Conservation (phyloP, 2,888 invertebrate genomes). For the Eristalis pertinax region DNA sequence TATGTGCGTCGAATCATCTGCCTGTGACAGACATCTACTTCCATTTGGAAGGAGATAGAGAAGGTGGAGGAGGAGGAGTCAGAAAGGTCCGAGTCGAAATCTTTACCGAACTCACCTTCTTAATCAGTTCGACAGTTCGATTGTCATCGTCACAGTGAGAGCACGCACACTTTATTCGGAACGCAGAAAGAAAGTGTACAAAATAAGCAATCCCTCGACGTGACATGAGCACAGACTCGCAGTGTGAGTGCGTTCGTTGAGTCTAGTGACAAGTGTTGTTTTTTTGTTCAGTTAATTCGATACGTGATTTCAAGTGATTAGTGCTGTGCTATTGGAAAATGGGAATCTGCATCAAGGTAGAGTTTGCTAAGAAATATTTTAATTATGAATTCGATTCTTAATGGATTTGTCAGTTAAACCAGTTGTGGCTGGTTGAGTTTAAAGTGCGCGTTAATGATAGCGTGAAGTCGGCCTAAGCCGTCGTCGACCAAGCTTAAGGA, state of each 20-base stretch:
- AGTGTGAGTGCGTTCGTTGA: background rate
- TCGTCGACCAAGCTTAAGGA: background rate
- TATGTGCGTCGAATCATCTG: conserved; percentile 18
- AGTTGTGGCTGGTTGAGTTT: background rate
- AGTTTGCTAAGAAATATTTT: background rate
- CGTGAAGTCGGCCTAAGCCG: background rate
- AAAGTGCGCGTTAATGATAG: background rate
- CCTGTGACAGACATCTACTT: background rate
- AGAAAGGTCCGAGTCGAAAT: background rate
- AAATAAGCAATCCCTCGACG: background rate
- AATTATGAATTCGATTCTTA: background rate
- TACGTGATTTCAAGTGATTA: conserved; percentile 20
- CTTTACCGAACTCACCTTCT: conserved; percentile 41
- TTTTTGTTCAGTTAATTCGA: background rate
- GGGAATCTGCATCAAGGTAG: conserved; percentile 66
- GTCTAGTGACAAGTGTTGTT: background rate
- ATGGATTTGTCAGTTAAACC: background rate
- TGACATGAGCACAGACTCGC: background rate
- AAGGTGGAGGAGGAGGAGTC: background rate
- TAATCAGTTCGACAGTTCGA: conserved; percentile 51
- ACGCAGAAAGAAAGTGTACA: background rate
- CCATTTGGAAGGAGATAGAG: background rate
- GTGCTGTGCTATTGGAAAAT: conserved; percentile 20
- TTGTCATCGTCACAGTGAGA: conserved; percentile 47
- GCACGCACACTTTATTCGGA: background rate